Conservation (phyloP, 2,797 vertebrate species). For the Neosalanx taihuensis region DNA sequence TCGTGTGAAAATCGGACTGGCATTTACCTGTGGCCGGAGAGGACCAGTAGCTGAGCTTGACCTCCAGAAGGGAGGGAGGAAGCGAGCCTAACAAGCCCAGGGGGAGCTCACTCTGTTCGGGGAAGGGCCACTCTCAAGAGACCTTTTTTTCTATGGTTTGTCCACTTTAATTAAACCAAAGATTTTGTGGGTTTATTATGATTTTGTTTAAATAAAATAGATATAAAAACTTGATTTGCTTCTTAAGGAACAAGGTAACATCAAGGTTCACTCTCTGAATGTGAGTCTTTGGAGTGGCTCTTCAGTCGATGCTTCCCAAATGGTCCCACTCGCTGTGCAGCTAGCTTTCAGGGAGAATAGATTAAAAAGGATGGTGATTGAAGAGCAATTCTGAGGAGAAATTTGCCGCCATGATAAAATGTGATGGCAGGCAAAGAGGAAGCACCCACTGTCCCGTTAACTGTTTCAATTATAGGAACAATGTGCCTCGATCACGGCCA, state of each 20-base stretch:
- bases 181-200: not conserved
- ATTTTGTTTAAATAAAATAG: no score
- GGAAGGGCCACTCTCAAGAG: not conserved
- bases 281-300: not conserved
- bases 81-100: slow-evolving; percentile 5
- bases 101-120: not conserved
- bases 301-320: not conserved
- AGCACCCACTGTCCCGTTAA: not conserved
- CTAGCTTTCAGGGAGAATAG: not conserved
- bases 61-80: not conserved
- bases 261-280: not conserved
- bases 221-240: no score
- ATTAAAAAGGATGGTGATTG: slow-evolving; percentile 7
- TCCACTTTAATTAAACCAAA: not conserved
- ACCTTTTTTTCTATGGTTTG: not conserved
- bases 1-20: not conserved
- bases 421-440: not conserved
- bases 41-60: not conserved
- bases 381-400: slow-evolving; percentile 15
- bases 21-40: not conserved
- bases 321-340: not conserved
- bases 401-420: slow-evolving; percentile 16
- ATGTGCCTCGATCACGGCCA: not conserved
- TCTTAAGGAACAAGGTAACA: no score
- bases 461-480: slow-evolving; percentile 9